Evolutionary conservation across 2,797 vertebrate genomes (phyloP).

Genomic region (Centroberyx gerrardi): DNA sequence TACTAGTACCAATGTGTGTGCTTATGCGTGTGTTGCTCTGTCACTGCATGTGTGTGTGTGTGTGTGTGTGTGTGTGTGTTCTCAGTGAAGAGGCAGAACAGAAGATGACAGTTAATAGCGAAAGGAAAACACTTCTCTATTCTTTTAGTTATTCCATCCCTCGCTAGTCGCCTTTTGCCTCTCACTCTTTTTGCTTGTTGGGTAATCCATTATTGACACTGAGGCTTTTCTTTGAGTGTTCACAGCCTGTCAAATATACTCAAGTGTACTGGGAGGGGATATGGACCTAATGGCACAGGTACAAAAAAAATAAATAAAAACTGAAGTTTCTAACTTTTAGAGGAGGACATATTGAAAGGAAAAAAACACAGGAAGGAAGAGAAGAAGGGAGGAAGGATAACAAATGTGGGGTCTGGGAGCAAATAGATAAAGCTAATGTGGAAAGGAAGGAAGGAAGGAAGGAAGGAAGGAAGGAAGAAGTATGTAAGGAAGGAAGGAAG

Average conservation of each 20-base stretch:
- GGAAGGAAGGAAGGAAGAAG: neutral
- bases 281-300: slow-evolving; percentile 73
- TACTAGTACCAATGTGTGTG: neutral
- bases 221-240: slow-evolving; percentile 54
- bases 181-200: slow-evolving; percentile 67
- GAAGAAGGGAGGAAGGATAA: neutral
- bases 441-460: too few relatives aligned
- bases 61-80: neutral
- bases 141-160: slow-evolving; percentile 58
- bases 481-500: neutral
- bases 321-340: neutral
- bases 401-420: too few relatives aligned
- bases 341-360: neutral
- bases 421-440: too few relatives aligned
- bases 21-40: too few relatives aligned
- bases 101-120: slow-evolving; percentile 12
- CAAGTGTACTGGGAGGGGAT: slow-evolving; percentile 58
- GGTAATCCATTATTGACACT: slow-evolving; percentile 78
- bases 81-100: neutral
- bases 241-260: slow-evolving; percentile 66
- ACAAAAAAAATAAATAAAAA: slow-evolving; percentile 4
- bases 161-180: slow-evolving; percentile 9
- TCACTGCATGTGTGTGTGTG: too few relatives aligned
- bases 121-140: slow-evolving; percentile 17
- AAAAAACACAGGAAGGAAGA: neutral